Percentiles rank a stretch among this genome's conserved stretches.
Evolutionary conservation across 2,113 vertebrate species (phyloP).

Genomic region (Octodon degus): DNA sequence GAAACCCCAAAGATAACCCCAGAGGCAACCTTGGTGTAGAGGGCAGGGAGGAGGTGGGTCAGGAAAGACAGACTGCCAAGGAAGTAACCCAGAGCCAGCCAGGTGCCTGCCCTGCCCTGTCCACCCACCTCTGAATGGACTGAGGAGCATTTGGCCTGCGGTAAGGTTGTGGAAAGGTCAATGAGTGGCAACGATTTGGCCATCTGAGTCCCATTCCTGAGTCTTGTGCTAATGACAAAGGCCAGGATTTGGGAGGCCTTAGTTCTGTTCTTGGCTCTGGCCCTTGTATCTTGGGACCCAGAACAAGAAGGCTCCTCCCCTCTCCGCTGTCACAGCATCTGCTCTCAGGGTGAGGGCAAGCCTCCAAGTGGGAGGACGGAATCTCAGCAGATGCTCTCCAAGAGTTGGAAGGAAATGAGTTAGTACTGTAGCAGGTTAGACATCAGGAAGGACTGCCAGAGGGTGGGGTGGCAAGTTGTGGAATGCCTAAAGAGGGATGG

Average conservation of each 20-base stretch:
- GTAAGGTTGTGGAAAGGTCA: not conserved
- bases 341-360: not conserved
- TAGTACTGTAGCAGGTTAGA: not conserved
- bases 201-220: not conserved
- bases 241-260: not conserved
- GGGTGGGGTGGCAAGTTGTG: not conserved
- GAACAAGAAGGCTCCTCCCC: not conserved
- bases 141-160: not conserved
- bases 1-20: too few species aligned
- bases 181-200: not conserved
- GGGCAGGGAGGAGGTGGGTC: not conserved
- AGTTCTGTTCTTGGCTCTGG: not conserved
- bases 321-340: not conserved
- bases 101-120: not conserved
- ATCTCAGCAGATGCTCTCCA: not conserved
- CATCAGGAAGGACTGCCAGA: constrained; percentile 21
- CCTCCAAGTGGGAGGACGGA: not conserved
- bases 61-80: not conserved
- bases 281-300: not conserved
- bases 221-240: not conserved
- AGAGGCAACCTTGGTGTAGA: not conserved
- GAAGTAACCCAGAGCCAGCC: not conserved
- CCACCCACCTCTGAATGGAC: not conserved
- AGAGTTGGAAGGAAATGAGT: constrained; percentile 38
- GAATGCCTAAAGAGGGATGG: not conserved